phyloP scores from a whole-genome alignment of 2,888 invertebrate species.

The Sisyra terminalis region DNA sequence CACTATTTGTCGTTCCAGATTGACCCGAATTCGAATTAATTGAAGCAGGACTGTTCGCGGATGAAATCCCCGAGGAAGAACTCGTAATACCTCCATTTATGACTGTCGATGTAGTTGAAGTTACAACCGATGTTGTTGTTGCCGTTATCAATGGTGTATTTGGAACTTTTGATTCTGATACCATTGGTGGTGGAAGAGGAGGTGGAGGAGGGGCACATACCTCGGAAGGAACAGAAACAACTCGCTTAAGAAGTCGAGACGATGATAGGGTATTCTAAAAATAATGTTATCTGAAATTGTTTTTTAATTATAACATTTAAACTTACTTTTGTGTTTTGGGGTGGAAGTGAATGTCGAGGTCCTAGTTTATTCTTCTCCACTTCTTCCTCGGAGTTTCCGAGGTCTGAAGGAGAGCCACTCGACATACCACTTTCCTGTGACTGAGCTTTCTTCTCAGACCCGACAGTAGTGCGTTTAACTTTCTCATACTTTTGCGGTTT shows the following conservation, averaged over 20 bases:
- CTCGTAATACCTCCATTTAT: conserved; percentile 8
- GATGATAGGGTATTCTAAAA: conserved; percentile 1
- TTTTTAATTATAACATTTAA: neutral
- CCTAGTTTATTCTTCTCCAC: conserved; percentile 22
- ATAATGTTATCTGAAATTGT: neutral
- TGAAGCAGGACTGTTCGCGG: conserved; percentile 6
- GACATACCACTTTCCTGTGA: conserved; percentile 23
- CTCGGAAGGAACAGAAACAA: conserved; percentile 37
- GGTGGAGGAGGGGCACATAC: conserved; percentile 44
- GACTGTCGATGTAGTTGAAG: neutral
- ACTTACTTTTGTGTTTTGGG: conserved; percentile 14
- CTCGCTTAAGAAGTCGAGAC: conserved; percentile 31
- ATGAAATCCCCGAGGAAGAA: conserved; percentile 4
- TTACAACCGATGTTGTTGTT: neutral
- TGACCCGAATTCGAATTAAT: neutral
- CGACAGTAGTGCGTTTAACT: conserved; percentile 11
- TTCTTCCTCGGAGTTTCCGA: conserved; percentile 21
- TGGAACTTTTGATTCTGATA: neutral
- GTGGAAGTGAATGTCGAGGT: conserved; percentile 23
- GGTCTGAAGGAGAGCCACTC: conserved; percentile 23
- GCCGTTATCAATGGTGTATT: conserved; percentile 10
- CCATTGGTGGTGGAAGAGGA: conserved; percentile 44
- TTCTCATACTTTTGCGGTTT: conserved; percentile 24
- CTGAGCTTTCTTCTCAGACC: conserved; percentile 7
- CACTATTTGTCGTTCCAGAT: conserved; percentile 14